Evolutionary conservation across 1,140 invertebrate genomes (phyloP).

Genomic region (Nautilus pompilius): DNA sequence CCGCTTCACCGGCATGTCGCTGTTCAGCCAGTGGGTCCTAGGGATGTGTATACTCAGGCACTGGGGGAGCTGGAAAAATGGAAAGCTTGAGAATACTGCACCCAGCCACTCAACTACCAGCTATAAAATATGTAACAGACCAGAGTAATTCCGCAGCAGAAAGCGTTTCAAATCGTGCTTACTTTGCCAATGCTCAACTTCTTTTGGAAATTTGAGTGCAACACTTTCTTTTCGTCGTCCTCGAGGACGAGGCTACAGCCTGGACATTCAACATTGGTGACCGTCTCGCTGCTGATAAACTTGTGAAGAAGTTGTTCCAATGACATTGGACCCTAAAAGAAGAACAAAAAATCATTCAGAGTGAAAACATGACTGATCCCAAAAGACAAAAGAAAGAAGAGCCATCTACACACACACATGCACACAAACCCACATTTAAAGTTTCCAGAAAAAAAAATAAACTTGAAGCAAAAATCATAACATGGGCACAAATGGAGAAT

Average conservation of each 20-base stretch:
- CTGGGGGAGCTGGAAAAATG: constrained; percentile 65
- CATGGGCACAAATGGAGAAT: too few relatives aligned
- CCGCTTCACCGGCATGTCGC: constrained; percentile 74
- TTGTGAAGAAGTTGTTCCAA: constrained; percentile 71
- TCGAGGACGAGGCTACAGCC: too few relatives aligned
- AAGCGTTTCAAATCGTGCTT: constrained; percentile 13
- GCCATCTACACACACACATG: too few relatives aligned
- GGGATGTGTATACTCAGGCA: constrained; percentile 85
- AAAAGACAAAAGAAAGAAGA: not conserved
- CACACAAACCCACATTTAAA: too few relatives aligned
- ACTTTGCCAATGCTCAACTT: constrained; percentile 85
- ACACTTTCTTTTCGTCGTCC: constrained; percentile 7
- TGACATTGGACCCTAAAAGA: constrained; percentile 58
- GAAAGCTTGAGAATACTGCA: constrained; percentile 2
- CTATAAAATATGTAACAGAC: not conserved
- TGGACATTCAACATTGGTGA: constrained; percentile 79
- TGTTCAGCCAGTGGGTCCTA: constrained; percentile 76
- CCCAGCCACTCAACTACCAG: not conserved
- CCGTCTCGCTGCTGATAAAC: constrained; percentile 78
- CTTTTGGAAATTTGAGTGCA: constrained; percentile 56
- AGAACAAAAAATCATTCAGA: constrained; percentile 32
- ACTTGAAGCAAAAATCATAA: too few relatives aligned
- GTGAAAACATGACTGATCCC: not conserved
- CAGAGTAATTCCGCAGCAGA: not conserved
- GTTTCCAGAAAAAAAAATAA: too few relatives aligned